Base-by-base conservation (phyloP, 2,888 invertebrate genomes). In the Cheilosia vernalis region DNA sequence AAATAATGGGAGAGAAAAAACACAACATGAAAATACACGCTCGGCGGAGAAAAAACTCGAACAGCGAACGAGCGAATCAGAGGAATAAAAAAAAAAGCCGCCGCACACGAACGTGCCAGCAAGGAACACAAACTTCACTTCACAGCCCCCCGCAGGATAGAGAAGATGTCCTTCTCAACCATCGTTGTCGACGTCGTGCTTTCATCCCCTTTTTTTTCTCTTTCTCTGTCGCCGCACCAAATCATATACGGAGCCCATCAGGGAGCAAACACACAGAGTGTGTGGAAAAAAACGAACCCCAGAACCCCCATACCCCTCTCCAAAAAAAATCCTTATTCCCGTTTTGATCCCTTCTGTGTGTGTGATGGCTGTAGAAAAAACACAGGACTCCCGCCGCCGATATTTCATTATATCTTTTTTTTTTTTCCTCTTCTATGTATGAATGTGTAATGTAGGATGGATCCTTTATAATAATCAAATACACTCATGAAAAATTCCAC, bases 1-100 rank as follows among this genome's bases (percentile, higher is more conserved):
- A 85, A 85, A 85, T 85, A 85, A 85, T 85, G 85, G 84, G 76
- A 77, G 81, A 83, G 84, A 81, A 87, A 87, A 87, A 87, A 87
- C 69, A 82, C 66, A 82, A 87, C 82, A 87, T 80, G 73, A 85
- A 86, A 86, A 83, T 81, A 82, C 82, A 86, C 86, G 86, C 81
- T 80, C 66, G 85, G 85, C 85, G 81, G 85, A 81, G 85, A 85
- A 81, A 85, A 85, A 85, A 40, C 42, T 21, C 85, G 53, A 81
- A 74, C 79, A 76, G 66, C 85, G 85, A 85, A 85, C 85, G 77
- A 85, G 85, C 81, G 85, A 85, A 85, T 85, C 80, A 81, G 76
- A 85, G 80, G 70, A 76, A 76, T 80, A 80, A 74, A 56, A 85
- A 24, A 21, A 79, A 64, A 78, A 67, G 61, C 80, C 70, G 67